Percentiles rank a stretch among this genome's conserved stretches.
Conservation (phyloP, 2,888 invertebrate species). For the Chorisops tibialis region DNA sequence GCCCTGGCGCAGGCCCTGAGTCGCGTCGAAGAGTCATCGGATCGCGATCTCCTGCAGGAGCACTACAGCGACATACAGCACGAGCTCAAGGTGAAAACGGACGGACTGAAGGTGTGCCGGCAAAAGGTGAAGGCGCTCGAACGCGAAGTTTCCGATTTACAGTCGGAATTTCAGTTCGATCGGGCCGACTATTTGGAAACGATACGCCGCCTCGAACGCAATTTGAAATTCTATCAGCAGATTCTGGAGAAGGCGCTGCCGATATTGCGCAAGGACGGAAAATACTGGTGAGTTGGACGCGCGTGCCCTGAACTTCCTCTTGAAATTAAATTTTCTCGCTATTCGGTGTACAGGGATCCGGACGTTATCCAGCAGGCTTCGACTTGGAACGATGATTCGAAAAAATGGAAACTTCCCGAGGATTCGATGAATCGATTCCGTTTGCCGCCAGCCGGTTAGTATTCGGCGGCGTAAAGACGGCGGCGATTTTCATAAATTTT, state of each 20-base stretch:
- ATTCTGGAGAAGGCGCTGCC: slow-evolving; percentile 66
- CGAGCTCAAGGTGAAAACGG: slow-evolving; percentile 70
- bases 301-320: no score
- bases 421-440: slow-evolving; percentile 62
- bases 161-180: slow-evolving; percentile 77
- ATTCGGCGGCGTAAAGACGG: slow-evolving; percentile 29
- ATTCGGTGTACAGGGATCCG: slow-evolving; percentile 56
- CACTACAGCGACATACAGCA: slow-evolving; percentile 78
- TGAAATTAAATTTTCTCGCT: no score
- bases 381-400: slow-evolving; percentile 71
- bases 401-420: slow-evolving; percentile 69
- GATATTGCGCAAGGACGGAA: slow-evolving; percentile 68
- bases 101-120: slow-evolving; percentile 62
- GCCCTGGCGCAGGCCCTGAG: slow-evolving; percentile 59
- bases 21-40: slow-evolving; percentile 64
- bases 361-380: slow-evolving; percentile 66
- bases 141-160: slow-evolving; percentile 71
- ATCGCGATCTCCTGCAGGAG: slow-evolving; percentile 64
- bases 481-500: background rate
- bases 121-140: slow-evolving; percentile 65
- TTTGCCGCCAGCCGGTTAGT: slow-evolving; percentile 67
- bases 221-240: slow-evolving; percentile 64
- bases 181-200: slow-evolving; percentile 80
- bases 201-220: slow-evolving; percentile 69
- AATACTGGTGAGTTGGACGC: slow-evolving; percentile 58